Percentiles rank a stretch among this genome's conserved stretches.
Conservation (phyloP, 2,797 vertebrate species). For the Fratercula arctica region DNA sequence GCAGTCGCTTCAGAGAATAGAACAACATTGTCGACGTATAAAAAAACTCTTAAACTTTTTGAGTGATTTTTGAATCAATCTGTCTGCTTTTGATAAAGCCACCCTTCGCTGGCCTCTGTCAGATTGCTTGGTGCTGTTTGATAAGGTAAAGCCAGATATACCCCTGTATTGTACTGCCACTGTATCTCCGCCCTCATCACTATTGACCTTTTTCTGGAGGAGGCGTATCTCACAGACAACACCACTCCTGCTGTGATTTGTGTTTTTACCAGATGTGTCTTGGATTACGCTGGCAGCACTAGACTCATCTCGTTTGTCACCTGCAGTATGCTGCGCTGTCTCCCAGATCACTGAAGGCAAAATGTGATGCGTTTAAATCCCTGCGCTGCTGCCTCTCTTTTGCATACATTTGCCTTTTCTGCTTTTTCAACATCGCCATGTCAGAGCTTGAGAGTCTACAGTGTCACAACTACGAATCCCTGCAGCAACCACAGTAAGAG, state of each 20-base stretch:
- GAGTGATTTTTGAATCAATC: not conserved
- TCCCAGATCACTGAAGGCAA: not conserved
- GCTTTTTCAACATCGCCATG: rapidly evolving
- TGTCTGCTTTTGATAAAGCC: conserved; percentile 23
- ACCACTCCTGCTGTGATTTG: not conserved
- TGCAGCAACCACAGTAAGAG: not conserved
- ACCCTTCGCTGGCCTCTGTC: not conserved
- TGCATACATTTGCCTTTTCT: not conserved
- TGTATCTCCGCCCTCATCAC: not conserved
- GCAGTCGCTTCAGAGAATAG: not conserved
- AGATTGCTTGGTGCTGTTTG: not conserved
- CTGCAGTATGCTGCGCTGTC: not conserved
- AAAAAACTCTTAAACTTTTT: not conserved
- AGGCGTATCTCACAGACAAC: not conserved
- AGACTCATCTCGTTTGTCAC: not conserved
- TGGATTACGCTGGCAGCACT: not conserved
- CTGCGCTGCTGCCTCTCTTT: not conserved
- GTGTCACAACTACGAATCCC: not conserved
- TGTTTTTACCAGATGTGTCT: not conserved
- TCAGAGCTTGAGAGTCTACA: not conserved
- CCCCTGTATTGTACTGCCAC: not conserved
- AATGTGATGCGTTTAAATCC: not conserved
- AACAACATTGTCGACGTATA: not conserved
- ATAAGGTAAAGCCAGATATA: not conserved
- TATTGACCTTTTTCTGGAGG: not conserved